Base-by-base conservation (phyloP, 2,113 vertebrate genomes). In the Halcyon malimbica region DNA sequence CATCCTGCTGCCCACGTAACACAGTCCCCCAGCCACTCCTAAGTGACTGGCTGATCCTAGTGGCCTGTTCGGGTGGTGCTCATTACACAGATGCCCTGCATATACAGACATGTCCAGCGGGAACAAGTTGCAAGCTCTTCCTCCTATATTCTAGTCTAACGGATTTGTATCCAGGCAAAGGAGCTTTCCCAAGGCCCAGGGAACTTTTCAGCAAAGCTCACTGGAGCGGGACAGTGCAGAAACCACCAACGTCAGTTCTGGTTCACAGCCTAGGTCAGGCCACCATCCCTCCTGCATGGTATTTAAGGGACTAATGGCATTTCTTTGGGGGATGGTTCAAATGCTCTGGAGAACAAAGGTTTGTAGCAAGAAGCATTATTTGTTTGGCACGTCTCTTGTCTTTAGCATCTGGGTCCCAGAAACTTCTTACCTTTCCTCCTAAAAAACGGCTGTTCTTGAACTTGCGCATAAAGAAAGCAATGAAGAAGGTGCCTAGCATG, bases 391-490 rank as follows among this genome's bases (percentile, higher is more conserved):
- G 1, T 62, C 35, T 31, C 53, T 54, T 35, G 20, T 63, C 35
- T 29, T 64, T 51, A 81, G 64, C 64, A 64, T 2, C 24, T 79
- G 65, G 81, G 24, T 39, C 42, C 37, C 81, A 76, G 16, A 53
- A 57, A 77, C n/a, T 35, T 63, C 93, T 37, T 93, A 99, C 99
- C 98, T 99, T 99, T 89, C 99, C 99, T 31, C 99, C 99, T 59
- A 99, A 98, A 97, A 99, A 99, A 7, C 99, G 98, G 96, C 99
- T 99, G 97, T 99, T 99, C 97, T 99, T 97, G 95, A 99, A 99
- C 96, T 99, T 99, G 94, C 99, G 98, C 83, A 99, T 98, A 93
- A 99, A 99, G 97, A 99, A 99, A 81, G 99, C 99, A 21, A 99
- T 98, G 95, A 99, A 99, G 97, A 99, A 99, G 37, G 99, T 99